Conservation (phyloP, 2,888 invertebrate genomes). For the Sinotaia quadrata region DNA sequence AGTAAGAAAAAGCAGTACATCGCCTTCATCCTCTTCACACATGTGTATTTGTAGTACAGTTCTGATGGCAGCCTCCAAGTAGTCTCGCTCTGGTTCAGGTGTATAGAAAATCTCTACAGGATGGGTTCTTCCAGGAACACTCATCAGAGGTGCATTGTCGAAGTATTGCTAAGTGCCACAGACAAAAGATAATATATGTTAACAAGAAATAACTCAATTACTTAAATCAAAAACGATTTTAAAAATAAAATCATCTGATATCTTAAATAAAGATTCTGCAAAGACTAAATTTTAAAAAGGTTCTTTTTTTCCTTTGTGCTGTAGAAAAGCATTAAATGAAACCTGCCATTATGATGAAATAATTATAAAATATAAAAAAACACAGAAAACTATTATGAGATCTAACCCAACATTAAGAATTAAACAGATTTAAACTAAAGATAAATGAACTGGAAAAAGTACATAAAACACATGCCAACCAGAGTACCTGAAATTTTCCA, state of each 20-base stretch:
- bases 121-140: constrained; percentile 96
- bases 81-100: constrained; percentile 97
- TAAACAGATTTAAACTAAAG: no score
- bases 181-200: background rate
- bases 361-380: no score
- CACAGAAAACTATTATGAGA: no score
- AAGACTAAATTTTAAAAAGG: no score
- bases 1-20: constrained; percentile 91
- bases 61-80: constrained; percentile 97
- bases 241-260: background rate
- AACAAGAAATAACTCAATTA: background rate
- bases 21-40: constrained; percentile 81
- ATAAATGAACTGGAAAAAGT: no score
- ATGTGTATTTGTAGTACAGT: constrained; percentile 98
- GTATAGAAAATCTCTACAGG: constrained; percentile 99
- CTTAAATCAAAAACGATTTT: background rate
- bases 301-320: no score
- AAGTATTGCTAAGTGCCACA: constrained; percentile 85
- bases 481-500: constrained; percentile 89
- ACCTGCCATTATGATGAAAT: no score
- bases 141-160: constrained; percentile 96
- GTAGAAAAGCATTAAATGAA: no score
- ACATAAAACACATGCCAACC: background rate
- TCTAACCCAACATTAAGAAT: no score
- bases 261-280: background rate